These are phyloP conservation scores for Coendou prehensilis DNA, from an alignment of 2,797 vertebrate genomes.

Conservation along the genomic window DNA sequence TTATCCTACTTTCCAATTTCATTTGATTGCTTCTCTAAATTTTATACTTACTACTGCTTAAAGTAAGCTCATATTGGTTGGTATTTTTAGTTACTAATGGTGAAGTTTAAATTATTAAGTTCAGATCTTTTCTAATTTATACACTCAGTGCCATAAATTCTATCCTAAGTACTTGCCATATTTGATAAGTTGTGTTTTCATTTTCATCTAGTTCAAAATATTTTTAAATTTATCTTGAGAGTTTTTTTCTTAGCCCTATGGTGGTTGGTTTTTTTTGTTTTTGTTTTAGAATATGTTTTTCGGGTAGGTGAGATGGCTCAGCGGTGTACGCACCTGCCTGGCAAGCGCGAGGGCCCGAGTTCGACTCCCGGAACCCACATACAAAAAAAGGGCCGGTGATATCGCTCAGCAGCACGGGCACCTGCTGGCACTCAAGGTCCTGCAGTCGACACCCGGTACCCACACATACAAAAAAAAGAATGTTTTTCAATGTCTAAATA, in stretches of 20 bases:
- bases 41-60: conserved; percentile 1
- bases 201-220: background rate
- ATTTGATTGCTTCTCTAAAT: background rate
- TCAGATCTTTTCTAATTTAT: background rate
- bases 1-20: background rate
- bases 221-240: background rate
- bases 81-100: background rate
- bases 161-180: background rate
- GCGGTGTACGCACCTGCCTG: no score
- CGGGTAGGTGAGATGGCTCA: no score
- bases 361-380: no score
- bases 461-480: background rate
- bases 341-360: no score
- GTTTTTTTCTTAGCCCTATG: background rate
- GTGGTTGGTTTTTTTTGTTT: background rate
- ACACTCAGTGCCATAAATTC: no score
- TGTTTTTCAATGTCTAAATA: background rate
- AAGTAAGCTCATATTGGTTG: background rate
- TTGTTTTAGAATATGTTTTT: background rate
- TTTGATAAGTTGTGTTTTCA: background rate
- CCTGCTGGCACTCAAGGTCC: no score
- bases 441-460: no score
- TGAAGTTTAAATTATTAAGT: background rate
- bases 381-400: no score
- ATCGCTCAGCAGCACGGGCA: no score